Percentiles rank a stretch among this genome's conserved stretches.
Conservation (phyloP, 2,113 vertebrate species). For the Piaya cayana region DNA sequence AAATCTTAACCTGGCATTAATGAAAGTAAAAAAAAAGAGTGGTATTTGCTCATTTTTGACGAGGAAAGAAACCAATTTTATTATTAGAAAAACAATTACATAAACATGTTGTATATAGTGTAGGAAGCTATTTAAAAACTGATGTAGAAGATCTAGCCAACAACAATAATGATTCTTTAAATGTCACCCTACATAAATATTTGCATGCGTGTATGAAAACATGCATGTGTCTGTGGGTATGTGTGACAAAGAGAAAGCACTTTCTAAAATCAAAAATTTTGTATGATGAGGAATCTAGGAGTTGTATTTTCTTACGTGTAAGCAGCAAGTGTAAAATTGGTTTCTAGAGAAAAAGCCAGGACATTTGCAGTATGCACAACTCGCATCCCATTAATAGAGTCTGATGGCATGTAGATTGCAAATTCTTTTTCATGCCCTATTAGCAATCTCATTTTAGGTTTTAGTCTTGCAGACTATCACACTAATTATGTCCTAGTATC, state of each 20-base stretch:
- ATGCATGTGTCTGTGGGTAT: neutral
- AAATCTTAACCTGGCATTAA: neutral
- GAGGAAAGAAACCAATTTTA: neutral
- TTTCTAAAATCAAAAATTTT: neutral
- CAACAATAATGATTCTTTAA: neutral
- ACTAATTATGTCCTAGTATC: neutral
- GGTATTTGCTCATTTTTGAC: neutral
- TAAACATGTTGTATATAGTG: neutral
- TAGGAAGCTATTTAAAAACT: neutral
- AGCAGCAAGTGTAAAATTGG: neutral
- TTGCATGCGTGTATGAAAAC: conserved; percentile 17
- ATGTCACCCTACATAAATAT: neutral
- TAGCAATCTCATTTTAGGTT: neutral
- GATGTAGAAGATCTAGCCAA: neutral
- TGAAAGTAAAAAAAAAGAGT: neutral
- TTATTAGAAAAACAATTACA: neutral
- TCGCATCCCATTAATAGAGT: neutral
- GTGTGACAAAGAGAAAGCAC: neutral
- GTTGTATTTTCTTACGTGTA: neutral
- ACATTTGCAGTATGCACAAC: neutral
- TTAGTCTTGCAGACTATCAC: neutral
- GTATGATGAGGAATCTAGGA: neutral
- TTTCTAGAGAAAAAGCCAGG: neutral
- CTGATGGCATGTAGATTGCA: neutral
- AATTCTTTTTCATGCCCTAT: neutral